Conservation (phyloP, 2,888 invertebrate genomes). For the Lutraria lutraria region DNA sequence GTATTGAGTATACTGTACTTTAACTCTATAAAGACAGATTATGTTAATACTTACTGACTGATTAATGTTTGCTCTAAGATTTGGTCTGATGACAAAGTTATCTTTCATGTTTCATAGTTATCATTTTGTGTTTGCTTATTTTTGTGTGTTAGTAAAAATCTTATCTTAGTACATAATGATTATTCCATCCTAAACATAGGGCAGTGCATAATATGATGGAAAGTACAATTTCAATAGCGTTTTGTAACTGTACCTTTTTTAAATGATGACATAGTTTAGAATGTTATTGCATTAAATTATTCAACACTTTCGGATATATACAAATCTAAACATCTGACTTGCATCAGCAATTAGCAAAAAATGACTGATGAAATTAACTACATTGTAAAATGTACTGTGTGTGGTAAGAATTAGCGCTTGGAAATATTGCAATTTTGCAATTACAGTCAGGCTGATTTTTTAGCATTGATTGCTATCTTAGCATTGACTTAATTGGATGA, state of each 20-base stretch:
- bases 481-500: too few relatives aligned
- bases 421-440: too few relatives aligned
- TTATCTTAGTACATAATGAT: neutral
- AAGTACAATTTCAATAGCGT: neutral
- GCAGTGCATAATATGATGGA: neutral
- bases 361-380: too few relatives aligned
- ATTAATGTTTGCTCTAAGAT: conserved; percentile 10
- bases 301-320: too few relatives aligned
- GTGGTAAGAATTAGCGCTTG: too few relatives aligned
- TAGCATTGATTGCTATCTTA: too few relatives aligned
- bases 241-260: too few relatives aligned
- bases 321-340: too few relatives aligned
- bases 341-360: too few relatives aligned
- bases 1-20: neutral
- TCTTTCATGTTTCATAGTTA: neutral
- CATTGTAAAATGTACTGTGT: too few relatives aligned
- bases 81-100: neutral
- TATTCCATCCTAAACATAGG: neutral
- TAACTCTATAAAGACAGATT: neutral
- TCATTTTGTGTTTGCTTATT: conserved; percentile 1
- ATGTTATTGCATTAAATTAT: neutral
- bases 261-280: too few relatives aligned
- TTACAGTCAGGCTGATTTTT: too few relatives aligned
- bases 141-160: neutral
- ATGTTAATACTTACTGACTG: neutral